phyloP scores from a whole-genome alignment of 2,113 vertebrate species.

The Leptocoma aspasia region DNA sequence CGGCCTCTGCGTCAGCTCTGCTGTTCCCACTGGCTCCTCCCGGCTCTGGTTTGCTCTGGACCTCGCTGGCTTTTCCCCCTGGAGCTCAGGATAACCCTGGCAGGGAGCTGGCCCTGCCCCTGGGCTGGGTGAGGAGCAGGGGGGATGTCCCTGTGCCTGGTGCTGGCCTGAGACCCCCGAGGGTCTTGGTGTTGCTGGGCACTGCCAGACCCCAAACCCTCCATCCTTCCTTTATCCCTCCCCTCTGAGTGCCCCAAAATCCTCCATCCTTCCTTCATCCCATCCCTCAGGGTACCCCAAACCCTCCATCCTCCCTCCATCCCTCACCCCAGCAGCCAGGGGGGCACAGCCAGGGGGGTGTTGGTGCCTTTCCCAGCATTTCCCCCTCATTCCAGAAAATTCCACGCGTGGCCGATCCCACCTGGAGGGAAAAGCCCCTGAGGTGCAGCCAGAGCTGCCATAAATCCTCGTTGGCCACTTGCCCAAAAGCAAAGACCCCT shows the following conservation, averaged over 20 bases:
- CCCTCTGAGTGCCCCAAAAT: neutral
- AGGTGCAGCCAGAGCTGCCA: neutral
- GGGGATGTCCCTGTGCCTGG: rapidly evolving
- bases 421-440: neutral
- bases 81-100: neutral
- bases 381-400: neutral
- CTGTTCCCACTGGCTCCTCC: neutral
- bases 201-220: neutral
- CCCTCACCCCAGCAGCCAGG: neutral
- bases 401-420: rapidly evolving
- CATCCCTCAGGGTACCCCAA: neutral
- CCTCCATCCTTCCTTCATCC: neutral
- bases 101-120: neutral
- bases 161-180: neutral
- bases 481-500: neutral
- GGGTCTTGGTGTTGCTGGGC: neutral
- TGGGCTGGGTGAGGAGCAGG: neutral
- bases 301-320: neutral
- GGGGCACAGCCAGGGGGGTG: neutral
- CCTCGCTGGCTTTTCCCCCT: neutral
- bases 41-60: neutral
- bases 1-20: neutral
- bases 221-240: neutral
- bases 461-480: neutral
- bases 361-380: neutral